These are phyloP conservation scores for Patella vulgata DNA, from an alignment of 1,140 invertebrate species.

Conservation along the genomic window DNA sequence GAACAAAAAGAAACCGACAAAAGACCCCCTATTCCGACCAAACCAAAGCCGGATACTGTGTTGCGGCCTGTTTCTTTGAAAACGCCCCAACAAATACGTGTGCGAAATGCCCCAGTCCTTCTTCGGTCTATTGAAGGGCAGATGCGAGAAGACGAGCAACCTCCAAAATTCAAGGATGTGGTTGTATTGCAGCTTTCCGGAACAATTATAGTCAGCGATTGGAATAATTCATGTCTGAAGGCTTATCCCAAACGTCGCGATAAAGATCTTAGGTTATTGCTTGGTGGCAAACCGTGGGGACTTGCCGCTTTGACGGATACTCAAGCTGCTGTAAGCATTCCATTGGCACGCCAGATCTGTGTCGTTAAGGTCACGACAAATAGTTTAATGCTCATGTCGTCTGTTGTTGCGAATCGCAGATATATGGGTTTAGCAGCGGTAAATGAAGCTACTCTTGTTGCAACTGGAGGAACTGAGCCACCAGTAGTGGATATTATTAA, in stretches of 20 bases:
- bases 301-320: neutral
- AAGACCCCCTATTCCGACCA: too few relatives aligned
- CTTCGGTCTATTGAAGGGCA: neutral
- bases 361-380: neutral
- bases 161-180: neutral
- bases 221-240: conserved; percentile 2
- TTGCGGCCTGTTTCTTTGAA: too few relatives aligned
- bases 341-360: neutral
- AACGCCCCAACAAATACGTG: too few relatives aligned
- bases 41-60: too few relatives aligned
- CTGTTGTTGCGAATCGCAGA: neutral
- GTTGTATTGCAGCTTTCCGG: neutral
- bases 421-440: neutral
- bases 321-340: neutral
- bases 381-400: neutral
- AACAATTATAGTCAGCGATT: neutral
- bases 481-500: neutral
- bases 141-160: neutral
- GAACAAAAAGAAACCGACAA: too few relatives aligned
- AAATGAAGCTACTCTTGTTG: neutral
- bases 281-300: neutral
- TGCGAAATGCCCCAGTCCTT: neutral
- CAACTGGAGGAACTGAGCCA: neutral
- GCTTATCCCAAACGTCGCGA: neutral
- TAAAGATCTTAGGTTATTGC: neutral